Percentiles rank a stretch among this genome's conserved stretches.
These are phyloP conservation scores for Melangyna quadrimaculata DNA, from an alignment of 2,888 invertebrate species.

Conservation along the genomic window DNA sequence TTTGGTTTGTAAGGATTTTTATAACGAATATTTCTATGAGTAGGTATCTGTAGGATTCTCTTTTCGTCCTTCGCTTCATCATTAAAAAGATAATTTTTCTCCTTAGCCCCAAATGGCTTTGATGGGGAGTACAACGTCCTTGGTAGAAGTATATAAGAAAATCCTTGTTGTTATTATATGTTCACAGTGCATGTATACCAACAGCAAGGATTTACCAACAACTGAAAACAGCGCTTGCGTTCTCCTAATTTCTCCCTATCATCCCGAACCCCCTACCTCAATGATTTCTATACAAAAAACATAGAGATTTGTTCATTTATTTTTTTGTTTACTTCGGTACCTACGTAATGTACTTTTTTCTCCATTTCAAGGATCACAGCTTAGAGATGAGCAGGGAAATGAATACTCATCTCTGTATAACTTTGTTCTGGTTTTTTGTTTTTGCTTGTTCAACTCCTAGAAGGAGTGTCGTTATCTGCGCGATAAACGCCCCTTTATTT, in stretches of 20 bases:
- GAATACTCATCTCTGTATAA: constrained; percentile 39
- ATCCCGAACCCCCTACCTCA: not conserved
- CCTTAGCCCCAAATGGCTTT: constrained; percentile 34
- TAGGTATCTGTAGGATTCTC: not conserved
- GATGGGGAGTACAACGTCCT: constrained; percentile 59
- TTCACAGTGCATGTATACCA: constrained; percentile 4
- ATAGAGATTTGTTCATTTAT: constrained; percentile 42
- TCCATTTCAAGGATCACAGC: constrained; percentile 58
- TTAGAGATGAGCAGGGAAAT: constrained; percentile 64
- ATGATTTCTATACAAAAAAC: not conserved
- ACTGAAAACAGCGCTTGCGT: constrained; percentile 63
- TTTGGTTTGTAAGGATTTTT: not conserved
- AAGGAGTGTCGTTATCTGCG: constrained; percentile 75
- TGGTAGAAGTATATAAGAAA: constrained; percentile 64
- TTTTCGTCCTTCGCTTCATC: not conserved
- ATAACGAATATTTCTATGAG: not conserved
- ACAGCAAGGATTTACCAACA: not conserved
- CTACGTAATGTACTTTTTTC: constrained; percentile 34
- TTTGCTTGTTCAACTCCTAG: constrained; percentile 12
- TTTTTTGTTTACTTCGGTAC: not conserved
- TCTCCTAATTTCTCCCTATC: constrained; percentile 58
- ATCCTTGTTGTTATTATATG: constrained; percentile 57
- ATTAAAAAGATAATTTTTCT: constrained; percentile 33
- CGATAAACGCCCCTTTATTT: constrained; percentile 75
- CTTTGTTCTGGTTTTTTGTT: constrained; percentile 43